Conservation (phyloP, 2,888 invertebrate species). For the Tiphia femorata region DNA sequence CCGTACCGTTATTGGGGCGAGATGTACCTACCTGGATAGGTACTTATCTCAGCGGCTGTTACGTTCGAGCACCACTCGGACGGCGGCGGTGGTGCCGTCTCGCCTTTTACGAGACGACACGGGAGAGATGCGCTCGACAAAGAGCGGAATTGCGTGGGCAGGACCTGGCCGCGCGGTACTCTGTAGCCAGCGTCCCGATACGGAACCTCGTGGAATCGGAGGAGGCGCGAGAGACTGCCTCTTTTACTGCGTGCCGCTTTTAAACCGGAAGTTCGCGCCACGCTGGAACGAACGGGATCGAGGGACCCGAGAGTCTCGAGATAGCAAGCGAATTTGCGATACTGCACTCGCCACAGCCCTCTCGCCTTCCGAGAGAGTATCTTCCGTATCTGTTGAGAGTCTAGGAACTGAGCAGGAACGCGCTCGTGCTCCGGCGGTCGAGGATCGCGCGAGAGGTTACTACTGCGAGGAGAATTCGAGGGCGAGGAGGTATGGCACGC, state of each 20-base stretch:
- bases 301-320: no score
- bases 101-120: conserved; percentile 22
- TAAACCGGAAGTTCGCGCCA: not conserved
- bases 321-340: no score
- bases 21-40: conserved; percentile 22
- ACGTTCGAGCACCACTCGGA: conserved; percentile 25
- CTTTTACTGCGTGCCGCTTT: no score
- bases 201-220: not conserved
- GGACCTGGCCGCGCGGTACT: conserved; percentile 5
- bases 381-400: no score
- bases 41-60: no score
- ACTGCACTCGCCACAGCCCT: no score
- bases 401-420: no score
- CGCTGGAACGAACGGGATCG: not conserved
- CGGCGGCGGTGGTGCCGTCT: conserved; percentile 10
- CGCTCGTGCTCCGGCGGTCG: no score
- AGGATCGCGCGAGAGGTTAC: no score
- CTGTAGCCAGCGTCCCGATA: not conserved
- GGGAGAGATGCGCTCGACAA: conserved; percentile 13
- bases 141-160: conserved; percentile 28
- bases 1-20: conserved; percentile 33
- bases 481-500: no score
- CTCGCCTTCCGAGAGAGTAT: no score
- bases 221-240: not conserved
- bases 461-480: no score